These are phyloP conservation scores for Dichetophora obliterata DNA, from an alignment of 2,888 invertebrate genomes.

Conservation along the genomic window DNA sequence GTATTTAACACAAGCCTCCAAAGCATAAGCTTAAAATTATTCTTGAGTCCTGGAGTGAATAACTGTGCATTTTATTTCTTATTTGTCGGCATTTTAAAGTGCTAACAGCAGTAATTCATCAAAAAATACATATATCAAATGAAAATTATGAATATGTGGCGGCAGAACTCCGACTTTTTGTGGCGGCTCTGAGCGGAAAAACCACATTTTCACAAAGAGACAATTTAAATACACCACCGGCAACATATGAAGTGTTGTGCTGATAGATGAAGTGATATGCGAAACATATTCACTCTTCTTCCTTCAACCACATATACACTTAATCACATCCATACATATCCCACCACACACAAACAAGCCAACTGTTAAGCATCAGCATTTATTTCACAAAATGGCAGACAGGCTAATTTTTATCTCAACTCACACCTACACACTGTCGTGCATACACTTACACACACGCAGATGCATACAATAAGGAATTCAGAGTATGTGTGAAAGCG, in stretches of 20 bases:
- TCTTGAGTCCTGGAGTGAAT: neutral
- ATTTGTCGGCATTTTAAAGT: too few relatives aligned
- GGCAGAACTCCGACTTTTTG: neutral
- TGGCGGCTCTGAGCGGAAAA: neutral
- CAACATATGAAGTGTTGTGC: constrained; percentile 9
- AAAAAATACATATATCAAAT: neutral
- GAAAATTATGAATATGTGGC: neutral
- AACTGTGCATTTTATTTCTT: too few relatives aligned
- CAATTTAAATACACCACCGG: neutral
- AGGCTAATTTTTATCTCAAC: neutral
- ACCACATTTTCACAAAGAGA: neutral
- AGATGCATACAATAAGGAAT: neutral
- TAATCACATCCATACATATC: neutral
- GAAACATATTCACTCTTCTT: neutral
- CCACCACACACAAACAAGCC: neutral
- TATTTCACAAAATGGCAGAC: constrained; percentile 13
- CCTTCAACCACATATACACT: neutral
- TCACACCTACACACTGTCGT: neutral
- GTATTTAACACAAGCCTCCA: neutral
- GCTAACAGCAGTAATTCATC: too few relatives aligned
- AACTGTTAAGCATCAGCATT: neutral
- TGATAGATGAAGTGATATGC: neutral
- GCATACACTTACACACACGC: constrained; percentile 1
- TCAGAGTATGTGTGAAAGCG: too few relatives aligned
- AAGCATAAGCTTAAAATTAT: constrained; percentile 4